Evolutionary conservation across 2,888 invertebrate species (phyloP), one percentile per base, ranked within the genome.

Genomic region (Drosophila macrospina): DNA sequence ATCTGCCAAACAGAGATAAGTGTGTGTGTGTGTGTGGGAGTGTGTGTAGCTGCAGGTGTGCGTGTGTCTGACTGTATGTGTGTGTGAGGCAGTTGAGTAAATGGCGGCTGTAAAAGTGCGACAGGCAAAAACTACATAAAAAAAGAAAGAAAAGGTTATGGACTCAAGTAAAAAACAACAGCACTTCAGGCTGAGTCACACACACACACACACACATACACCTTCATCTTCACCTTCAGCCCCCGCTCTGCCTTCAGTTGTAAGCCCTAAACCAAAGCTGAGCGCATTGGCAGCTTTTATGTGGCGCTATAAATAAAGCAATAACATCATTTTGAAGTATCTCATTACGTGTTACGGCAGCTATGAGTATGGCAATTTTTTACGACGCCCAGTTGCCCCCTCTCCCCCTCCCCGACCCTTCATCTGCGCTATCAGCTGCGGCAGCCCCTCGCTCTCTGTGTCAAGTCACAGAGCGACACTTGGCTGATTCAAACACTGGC

Each of bases 251-350:
- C 10, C 39, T 16, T 24, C 34, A 55, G 34, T n/a, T 32, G 24
- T 11, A 30, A 44, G 34, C 15, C 11, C 57, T 15, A 73, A 75
- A 75, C 60, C 71, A 74, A 68, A 60, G 56, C 64, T 32, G 52
- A 66, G 39, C 52, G 54, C 61, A 36, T 32, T 77, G 56, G 32
- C 67, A 64, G 72, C 52, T 76, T 83, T 84, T 84, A 77, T 87
- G 76, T 68, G 71, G 20, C 50, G 76, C 88, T 74, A 85, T 85
- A 86, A 85, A 85, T 85, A 83, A 87, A 86, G 83, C 86, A 87
- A 88, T 88, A 88, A 86, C 88, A 87, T 88, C 80, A 87, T 80
- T 87, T 87, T 88, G 86, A 86, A 88, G 83, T 86, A 82, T 81
- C 87, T 87, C 87, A 85, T 87, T 87, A 84, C 66, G 82, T 87